A percentile compares a stretch with the other conserved stretches of the same genome.
Evolutionary conservation across 2,888 invertebrate genomes (phyloP).

Genomic region (Metellina segmentata): DNA sequence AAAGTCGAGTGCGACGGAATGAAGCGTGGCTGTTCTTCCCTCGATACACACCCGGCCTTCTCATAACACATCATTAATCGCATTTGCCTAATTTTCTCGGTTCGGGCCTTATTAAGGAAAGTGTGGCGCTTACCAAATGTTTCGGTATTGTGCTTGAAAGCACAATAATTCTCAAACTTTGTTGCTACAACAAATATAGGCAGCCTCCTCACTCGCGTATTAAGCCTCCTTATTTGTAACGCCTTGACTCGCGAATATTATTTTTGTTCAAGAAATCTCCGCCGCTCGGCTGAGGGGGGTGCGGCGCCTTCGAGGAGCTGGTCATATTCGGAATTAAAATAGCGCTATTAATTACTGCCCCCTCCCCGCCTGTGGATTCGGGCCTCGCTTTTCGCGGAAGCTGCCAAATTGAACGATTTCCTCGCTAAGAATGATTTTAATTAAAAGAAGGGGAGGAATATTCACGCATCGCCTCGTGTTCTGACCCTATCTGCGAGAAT

Average conservation of each 20-base stretch:
- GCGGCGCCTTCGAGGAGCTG: constrained; percentile 17
- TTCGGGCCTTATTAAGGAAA: constrained; percentile 73
- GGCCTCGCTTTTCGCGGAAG: constrained; percentile 13
- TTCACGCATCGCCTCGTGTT: constrained; percentile 8
- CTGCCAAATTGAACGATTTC: constrained; percentile 38
- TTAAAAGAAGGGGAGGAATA: constrained; percentile 54
- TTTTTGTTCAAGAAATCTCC: constrained; percentile 56
- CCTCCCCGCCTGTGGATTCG: constrained; percentile 25
- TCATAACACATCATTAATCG: constrained; percentile 76
- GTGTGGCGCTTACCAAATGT: constrained; percentile 75
- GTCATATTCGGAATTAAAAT: constrained; percentile 47
- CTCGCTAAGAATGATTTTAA: constrained; percentile 51
- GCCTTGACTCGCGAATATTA: constrained; percentile 60
- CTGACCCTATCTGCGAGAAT: too few species aligned
- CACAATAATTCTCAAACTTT: constrained; percentile 76
- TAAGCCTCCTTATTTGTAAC: constrained; percentile 69
- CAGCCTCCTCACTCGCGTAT: constrained; percentile 52
- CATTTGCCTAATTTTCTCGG: constrained; percentile 76
- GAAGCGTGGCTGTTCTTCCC: constrained; percentile 69
- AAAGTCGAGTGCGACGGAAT: constrained; percentile 54
- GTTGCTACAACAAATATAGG: constrained; percentile 73
- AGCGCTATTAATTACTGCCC: constrained; percentile 63
- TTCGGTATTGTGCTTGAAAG: constrained; percentile 75
- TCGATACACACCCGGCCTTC: constrained; percentile 51
- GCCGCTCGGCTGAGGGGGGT: constrained; percentile 21